phyloP scores from a whole-genome alignment of 2,797 vertebrate genomes.

The Pogoniulus pusillus region DNA sequence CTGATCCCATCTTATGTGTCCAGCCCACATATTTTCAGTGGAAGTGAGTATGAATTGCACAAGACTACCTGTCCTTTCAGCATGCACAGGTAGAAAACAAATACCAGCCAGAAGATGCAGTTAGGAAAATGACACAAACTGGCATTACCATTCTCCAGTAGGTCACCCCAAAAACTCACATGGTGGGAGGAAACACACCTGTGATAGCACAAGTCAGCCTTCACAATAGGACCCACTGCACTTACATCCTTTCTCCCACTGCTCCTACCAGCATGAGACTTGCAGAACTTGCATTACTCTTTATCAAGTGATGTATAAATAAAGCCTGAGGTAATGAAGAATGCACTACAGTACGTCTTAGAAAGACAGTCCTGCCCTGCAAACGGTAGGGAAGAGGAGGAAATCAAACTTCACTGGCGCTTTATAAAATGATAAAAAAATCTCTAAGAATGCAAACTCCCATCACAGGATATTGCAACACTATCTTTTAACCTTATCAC shows the following conservation, averaged over 20 bases:
- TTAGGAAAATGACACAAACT: not conserved
- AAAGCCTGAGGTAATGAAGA: not conserved
- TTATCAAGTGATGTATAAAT: not conserved
- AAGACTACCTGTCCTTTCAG: not conserved
- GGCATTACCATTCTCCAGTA: not conserved
- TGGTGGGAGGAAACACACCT: not conserved
- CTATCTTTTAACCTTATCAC: not conserved
- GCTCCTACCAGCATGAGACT: not conserved
- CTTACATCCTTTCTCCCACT: not conserved
- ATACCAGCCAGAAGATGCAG: not conserved
- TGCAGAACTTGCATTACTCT: not conserved
- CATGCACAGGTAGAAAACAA: not conserved
- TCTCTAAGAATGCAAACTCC: not conserved
- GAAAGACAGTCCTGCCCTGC: not conserved
- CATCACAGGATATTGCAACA: not conserved
- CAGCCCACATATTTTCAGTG: not conserved
- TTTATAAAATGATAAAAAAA: not conserved
- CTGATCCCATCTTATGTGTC: not conserved
- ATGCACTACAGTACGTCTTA: not conserved
- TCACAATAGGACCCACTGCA: fast-evolving
- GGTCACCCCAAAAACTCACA: not conserved
- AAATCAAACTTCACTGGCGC: not conserved
- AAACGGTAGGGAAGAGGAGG: not conserved
- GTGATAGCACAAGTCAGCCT: not conserved
- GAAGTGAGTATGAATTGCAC: not conserved